These are phyloP conservation scores for Erebia ligea DNA, from an alignment of 2,888 invertebrate species.

Conservation along the genomic window DNA sequence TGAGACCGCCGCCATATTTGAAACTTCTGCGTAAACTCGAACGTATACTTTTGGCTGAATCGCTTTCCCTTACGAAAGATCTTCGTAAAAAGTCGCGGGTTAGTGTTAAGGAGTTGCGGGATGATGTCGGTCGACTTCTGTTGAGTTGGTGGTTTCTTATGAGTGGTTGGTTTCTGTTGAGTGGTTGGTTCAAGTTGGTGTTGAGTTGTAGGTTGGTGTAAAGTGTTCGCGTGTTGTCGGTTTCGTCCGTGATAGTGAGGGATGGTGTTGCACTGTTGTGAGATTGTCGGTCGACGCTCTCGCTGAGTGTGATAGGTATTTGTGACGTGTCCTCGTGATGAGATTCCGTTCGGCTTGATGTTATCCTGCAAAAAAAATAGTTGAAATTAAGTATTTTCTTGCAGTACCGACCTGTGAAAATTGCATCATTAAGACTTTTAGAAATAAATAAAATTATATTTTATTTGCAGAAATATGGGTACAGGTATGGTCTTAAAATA, in stretches of 20 bases:
- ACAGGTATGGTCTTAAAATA: too few species aligned
- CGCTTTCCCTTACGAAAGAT: conserved; percentile 72
- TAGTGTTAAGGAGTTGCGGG: conserved; percentile 62
- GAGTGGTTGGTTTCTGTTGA: conserved; percentile 1
- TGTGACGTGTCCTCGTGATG: conserved; percentile 61
- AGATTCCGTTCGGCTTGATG: conserved; percentile 58
- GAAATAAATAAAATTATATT: too few species aligned
- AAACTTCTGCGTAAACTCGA: conserved; percentile 73
- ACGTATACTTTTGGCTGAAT: conserved; percentile 71
- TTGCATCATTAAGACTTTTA: too few species aligned
- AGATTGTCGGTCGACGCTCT: conserved; percentile 63
- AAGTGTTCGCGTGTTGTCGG: conserved; percentile 46
- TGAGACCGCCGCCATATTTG: conserved; percentile 68
- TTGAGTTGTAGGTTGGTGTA: conserved; percentile 35
- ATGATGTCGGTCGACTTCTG: conserved; percentile 50
- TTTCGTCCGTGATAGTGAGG: conserved; percentile 65
- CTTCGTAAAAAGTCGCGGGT: conserved; percentile 68
- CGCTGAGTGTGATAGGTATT: conserved; percentile 72
- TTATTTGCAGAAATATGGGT: too few species aligned
- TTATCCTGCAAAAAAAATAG: conserved; percentile 57
- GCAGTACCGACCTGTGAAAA: not conserved
- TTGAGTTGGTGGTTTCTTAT: conserved; percentile 1
- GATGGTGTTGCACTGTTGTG: conserved; percentile 56
- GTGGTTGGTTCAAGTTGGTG: not conserved
- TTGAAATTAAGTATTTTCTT: not conserved